Base-by-base conservation (phyloP, 2,888 invertebrate species). In the Lissonota sp. region DNA sequence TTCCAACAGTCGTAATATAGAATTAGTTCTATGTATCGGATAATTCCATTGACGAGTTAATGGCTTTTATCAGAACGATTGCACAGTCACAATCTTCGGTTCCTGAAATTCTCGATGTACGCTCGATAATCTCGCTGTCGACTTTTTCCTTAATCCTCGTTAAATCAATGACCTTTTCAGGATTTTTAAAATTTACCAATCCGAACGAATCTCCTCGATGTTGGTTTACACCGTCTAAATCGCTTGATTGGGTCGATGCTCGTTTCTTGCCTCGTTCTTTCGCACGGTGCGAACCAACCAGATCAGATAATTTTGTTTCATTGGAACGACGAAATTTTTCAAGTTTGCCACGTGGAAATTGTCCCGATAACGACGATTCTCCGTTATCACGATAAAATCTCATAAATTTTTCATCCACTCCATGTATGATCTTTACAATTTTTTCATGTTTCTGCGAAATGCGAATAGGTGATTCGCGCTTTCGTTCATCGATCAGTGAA, bases 21-120 rank as follows among this genome's bases (percentile, higher is more conserved):
- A 44, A 8, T 0, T 26, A 58, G 49, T 49, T 0, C 6, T 1
- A 16, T 12, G 12, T 14, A 53, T 53, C 14, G 55, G 80, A 71
- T 16, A 81, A 60, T 46, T 77, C 73, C 73, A 77, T 77, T 37
- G 77, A 73, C 5, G 80, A 81, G 60, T 81, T 81, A 10, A 81
- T 81, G 7, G 80, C 77, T 26, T 81, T 81, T 73, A 81, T 81
- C 44, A 81, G 80, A 70, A 75, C 69, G 7, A 73, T 77, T n/a
- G 80, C 80, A 8, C 80, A 81, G 58, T 81, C 80, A 37, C 64
- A 60, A 53, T 81, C 80, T 46, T 81, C 80, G 12, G 60, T 46
- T 12, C 80, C 60, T 37, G 64, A 73, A 14, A 40, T 70, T 70
- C 63, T 80, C 49, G 73, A 82, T 5, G 72, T 82, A 5, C 64